Conservation (phyloP, 2,888 invertebrate species). For the Globia sparganii region DNA sequence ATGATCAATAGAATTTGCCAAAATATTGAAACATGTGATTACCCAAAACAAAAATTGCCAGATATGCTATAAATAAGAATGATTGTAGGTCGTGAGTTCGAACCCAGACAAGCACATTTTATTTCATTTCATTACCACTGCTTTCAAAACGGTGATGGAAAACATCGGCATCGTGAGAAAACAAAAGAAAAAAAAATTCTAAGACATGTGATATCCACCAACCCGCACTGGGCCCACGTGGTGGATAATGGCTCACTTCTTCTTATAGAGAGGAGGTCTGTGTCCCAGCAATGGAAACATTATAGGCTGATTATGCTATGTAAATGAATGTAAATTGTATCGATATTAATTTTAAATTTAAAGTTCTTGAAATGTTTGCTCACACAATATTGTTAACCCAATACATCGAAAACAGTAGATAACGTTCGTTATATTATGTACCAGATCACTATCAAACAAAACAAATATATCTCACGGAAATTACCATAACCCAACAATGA, state of each 20-base stretch:
- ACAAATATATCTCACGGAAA: conserved; percentile 76
- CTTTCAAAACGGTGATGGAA: too few species aligned
- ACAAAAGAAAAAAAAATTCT: too few species aligned
- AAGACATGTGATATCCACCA: not conserved
- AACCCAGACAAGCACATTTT: not conserved
- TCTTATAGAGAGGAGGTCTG: not conserved
- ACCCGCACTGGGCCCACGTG: too few species aligned
- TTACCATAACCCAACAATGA: conserved; percentile 85
- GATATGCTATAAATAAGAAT: not conserved
- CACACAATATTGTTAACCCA: not conserved
- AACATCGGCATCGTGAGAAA: too few species aligned
- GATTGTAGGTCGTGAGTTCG: not conserved
- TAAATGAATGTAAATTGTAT: not conserved
- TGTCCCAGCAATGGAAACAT: not conserved
- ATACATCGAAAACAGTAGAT: conserved; percentile 13
- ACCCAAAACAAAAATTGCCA: too few species aligned
- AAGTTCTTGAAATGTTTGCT: not conserved
- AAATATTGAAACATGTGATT: not conserved
- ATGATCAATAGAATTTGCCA: not conserved
- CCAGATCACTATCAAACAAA: conserved; percentile 65
- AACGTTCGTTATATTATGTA: conserved; percentile 32
- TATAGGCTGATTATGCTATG: not conserved
- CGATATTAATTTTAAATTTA: not conserved
- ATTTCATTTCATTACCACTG: not conserved
- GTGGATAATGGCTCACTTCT: not conserved